These are phyloP conservation scores for Condylura cristata DNA, from an alignment of 2,113 vertebrate species.

Conservation along the genomic window DNA sequence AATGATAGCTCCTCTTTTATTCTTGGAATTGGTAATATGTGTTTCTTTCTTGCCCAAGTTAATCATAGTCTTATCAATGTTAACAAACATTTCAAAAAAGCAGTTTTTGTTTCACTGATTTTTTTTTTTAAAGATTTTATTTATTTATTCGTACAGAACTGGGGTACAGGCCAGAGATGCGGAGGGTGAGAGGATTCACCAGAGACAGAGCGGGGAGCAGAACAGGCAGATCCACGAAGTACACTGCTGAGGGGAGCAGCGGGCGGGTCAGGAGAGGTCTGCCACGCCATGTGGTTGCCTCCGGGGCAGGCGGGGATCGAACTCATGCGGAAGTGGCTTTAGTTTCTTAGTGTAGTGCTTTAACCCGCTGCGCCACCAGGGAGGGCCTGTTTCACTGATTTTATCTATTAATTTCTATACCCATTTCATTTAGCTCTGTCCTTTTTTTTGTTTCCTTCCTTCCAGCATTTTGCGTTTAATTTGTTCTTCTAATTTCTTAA, in stretches of 20 bases:
- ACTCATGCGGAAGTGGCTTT: no score
- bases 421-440: not conserved
- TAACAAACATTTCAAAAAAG: not conserved
- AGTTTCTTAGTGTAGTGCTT: no score
- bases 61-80: not conserved
- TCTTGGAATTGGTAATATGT: not conserved
- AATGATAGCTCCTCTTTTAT: not conserved
- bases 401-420: not conserved
- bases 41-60: not conserved
- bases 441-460: not conserved
- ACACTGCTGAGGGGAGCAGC: no score
- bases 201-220: no score
- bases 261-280: no score
- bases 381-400: not conserved
- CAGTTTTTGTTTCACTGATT: not conserved
- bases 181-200: no score
- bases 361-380: no score
- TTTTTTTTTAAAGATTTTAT: not conserved
- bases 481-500: not conserved
- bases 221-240: no score
- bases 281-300: no score
- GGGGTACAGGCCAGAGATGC: no score
- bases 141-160: no score
- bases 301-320: no score
- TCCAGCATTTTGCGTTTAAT: not conserved